Evolutionary conservation across 2,888 invertebrate genomes (phyloP).

Genomic region (Stictocephala bisonia): DNA sequence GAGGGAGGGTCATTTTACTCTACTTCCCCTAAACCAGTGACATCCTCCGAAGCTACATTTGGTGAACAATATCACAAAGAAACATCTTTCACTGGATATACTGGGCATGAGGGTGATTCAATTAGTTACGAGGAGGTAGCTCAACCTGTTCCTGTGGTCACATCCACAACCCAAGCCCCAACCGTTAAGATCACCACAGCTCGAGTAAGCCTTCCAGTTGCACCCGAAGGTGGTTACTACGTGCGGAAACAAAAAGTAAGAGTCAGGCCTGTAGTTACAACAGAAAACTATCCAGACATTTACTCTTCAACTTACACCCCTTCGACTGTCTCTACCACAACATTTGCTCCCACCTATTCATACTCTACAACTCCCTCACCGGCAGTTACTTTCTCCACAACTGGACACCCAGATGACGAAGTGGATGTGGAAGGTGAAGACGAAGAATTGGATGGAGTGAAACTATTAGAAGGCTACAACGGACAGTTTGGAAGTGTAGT

Average conservation of each 20-base stretch:
- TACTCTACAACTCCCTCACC: conserved; percentile 42
- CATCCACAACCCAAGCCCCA: conserved; percentile 20
- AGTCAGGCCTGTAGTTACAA: conserved; percentile 53
- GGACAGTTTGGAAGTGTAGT: conserved; percentile 54
- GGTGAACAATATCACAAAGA: conserved; percentile 31
- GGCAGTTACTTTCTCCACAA: background rate
- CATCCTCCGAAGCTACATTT: background rate
- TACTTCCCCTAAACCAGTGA: conserved; percentile 30
- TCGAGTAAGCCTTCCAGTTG: conserved; percentile 41
- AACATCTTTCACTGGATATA: conserved; percentile 2
- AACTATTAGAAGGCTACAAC: conserved; percentile 51
- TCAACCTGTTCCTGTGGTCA: conserved; percentile 5
- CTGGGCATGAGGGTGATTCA: conserved; percentile 10
- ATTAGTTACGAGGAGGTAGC: background rate
- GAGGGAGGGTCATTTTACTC: conserved; percentile 5
- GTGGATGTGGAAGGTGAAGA: conserved; percentile 53
- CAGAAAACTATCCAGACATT: conserved; percentile 53
- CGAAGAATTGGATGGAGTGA: conserved; percentile 52
- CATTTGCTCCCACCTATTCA: conserved; percentile 51
- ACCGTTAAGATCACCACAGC: conserved; percentile 43
- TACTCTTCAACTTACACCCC: conserved; percentile 49
- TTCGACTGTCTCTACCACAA: conserved; percentile 47
- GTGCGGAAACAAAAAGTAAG: conserved; percentile 52
- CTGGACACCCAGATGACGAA: conserved; percentile 49
- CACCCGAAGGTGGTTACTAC: conserved; percentile 51